A percentile compares a stretch with the other conserved stretches of the same genome.
Evolutionary conservation across 2,113 vertebrate genomes (phyloP).

Genomic region (Eretmochelys imbricata): DNA sequence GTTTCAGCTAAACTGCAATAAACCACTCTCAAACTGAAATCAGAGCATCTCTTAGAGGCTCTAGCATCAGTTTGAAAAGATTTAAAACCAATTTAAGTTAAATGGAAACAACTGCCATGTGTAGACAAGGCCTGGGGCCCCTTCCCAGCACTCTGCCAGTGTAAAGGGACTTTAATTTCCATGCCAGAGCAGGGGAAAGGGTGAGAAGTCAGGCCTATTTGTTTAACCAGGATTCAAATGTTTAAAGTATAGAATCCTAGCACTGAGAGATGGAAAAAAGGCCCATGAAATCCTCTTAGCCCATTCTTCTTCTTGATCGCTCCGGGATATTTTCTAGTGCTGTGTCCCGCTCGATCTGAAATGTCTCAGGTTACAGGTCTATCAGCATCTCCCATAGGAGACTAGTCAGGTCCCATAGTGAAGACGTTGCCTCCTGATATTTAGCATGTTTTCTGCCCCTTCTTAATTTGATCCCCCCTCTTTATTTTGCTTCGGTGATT

Average conservation of each 20-base stretch:
- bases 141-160: neutral
- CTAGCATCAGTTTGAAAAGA: neutral
- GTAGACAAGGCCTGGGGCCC: neutral
- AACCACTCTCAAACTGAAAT: neutral
- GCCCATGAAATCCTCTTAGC: neutral
- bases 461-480: neutral
- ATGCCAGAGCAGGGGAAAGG: neutral
- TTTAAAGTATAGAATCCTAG: neutral
- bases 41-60: neutral
- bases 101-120: neutral
- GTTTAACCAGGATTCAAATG: neutral
- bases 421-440: neutral
- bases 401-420: neutral
- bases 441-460: neutral
- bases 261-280: neutral
- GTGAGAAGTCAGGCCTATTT: neutral
- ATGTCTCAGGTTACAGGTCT: neutral
- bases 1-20: neutral
- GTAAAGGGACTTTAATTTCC: neutral
- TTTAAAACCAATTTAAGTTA: neutral
- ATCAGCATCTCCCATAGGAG: neutral
- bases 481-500: conserved; percentile 8
- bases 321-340: neutral
- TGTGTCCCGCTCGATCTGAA: neutral
- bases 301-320: neutral